Evolutionary conservation across 2,888 invertebrate species (phyloP).

Genomic region (Blastobasis adustella): DNA sequence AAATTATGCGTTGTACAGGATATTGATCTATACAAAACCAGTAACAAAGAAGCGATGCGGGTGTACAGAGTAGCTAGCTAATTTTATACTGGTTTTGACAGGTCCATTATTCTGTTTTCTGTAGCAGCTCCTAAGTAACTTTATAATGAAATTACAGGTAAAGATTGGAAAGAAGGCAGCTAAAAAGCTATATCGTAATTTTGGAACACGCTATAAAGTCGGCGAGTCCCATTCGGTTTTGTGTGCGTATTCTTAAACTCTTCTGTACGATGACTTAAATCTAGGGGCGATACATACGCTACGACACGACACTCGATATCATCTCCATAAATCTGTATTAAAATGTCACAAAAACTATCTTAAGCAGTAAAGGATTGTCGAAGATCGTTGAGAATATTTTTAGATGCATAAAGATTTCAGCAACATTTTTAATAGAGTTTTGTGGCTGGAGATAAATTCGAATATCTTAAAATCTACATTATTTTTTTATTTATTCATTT

Average conservation of each 20-base stretch:
- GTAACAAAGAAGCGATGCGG: too few relatives aligned
- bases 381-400: neutral
- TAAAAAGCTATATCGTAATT: slow-evolving; percentile 32
- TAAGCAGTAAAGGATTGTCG: neutral
- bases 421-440: neutral
- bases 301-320: too few relatives aligned
- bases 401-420: neutral
- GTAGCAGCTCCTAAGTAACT: too few relatives aligned
- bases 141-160: slow-evolving; percentile 30
- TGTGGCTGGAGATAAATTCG: too few relatives aligned
- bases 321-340: neutral
- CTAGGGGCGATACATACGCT: too few relatives aligned
- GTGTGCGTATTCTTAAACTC: slow-evolving; percentile 44
- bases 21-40: too few relatives aligned
- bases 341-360: neutral
- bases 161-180: slow-evolving; percentile 51
- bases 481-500: too few relatives aligned
- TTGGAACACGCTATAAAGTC: slow-evolving; percentile 44
- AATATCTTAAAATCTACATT: too few relatives aligned
- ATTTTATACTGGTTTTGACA: too few relatives aligned
- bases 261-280: neutral
- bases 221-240: slow-evolving; percentile 54
- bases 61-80: too few relatives aligned
- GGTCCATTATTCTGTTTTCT: too few relatives aligned
- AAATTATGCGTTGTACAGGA: too few relatives aligned